Conservation (phyloP, 1,140 invertebrate genomes). For the Melipona quadrifasciata region DNA sequence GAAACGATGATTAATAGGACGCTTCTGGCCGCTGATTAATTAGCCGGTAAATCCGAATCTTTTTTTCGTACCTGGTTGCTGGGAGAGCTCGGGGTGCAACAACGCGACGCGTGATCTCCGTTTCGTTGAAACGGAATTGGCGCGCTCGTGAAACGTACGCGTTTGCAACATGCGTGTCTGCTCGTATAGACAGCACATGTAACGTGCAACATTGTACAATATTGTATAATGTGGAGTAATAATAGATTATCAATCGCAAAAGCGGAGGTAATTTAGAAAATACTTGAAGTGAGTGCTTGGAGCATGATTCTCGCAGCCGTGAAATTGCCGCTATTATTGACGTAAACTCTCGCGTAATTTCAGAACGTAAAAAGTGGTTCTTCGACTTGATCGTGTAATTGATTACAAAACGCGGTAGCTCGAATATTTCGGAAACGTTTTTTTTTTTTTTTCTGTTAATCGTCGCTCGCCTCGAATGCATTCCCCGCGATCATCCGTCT, state of each 20-base stretch:
- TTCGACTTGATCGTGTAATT: not conserved
- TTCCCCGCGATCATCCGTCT: not conserved
- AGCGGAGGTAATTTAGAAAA: not conserved
- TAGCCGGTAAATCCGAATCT: not conserved
- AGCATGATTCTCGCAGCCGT: not conserved
- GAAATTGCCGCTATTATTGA: not conserved
- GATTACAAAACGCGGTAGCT: constrained; percentile 20
- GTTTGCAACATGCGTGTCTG: not conserved
- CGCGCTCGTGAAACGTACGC: not conserved
- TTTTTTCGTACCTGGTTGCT: not conserved
- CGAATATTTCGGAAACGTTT: not conserved
- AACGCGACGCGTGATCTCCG: not conserved
- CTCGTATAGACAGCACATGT: no score
- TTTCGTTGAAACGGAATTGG: not conserved
- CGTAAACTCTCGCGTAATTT: not conserved
- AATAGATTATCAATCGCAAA: not conserved
- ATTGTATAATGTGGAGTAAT: not conserved
- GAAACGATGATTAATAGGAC: constrained; percentile 6
- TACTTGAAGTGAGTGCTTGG: not conserved
- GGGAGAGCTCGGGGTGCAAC: not conserved
- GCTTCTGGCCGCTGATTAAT: constrained; percentile 1
- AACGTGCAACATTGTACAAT: not conserved
- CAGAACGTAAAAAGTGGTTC: not conserved
- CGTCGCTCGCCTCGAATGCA: not conserved
- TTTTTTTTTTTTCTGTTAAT: not conserved